Evolutionary conservation across 2,113 vertebrate species (phyloP).

Genomic region (Protobothrops mucrosquamatus): DNA sequence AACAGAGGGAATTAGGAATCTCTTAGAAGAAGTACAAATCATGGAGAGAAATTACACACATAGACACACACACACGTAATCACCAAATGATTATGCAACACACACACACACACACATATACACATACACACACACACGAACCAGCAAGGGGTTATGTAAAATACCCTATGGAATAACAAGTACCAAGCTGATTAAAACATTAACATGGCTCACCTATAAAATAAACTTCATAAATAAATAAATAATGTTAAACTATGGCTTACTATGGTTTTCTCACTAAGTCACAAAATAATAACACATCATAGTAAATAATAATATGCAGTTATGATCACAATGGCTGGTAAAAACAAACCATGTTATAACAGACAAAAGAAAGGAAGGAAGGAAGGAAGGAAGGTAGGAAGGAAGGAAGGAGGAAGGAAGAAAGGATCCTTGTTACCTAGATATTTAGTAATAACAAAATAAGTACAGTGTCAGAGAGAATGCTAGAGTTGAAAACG

Average conservation of each 20-base stretch:
- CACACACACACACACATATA: background rate
- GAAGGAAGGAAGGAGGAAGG: accelerated
- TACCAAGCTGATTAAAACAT: conserved; percentile 6
- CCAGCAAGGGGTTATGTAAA: conserved; percentile 18
- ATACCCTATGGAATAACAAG: background rate
- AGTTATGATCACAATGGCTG: background rate
- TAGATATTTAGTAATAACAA: background rate
- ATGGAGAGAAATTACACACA: background rate
- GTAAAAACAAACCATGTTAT: background rate
- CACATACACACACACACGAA: background rate
- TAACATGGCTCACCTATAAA: background rate
- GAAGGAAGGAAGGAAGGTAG: background rate
- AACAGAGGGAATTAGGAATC: background rate
- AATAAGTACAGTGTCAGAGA: background rate
- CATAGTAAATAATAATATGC: conserved; percentile 6
- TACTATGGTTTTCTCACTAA: background rate
- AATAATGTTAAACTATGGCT: background rate
- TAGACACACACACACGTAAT: background rate
- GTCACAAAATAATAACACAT: background rate
- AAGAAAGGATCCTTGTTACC: background rate
- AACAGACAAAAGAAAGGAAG: background rate
- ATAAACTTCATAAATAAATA: background rate
- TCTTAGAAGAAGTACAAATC: conserved; percentile 2
- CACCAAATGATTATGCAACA: conserved; percentile 17
- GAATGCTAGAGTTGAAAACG: background rate